These are phyloP conservation scores for Drosophila parvula DNA, from an alignment of 1,140 invertebrate genomes.

Conservation along the genomic window DNA sequence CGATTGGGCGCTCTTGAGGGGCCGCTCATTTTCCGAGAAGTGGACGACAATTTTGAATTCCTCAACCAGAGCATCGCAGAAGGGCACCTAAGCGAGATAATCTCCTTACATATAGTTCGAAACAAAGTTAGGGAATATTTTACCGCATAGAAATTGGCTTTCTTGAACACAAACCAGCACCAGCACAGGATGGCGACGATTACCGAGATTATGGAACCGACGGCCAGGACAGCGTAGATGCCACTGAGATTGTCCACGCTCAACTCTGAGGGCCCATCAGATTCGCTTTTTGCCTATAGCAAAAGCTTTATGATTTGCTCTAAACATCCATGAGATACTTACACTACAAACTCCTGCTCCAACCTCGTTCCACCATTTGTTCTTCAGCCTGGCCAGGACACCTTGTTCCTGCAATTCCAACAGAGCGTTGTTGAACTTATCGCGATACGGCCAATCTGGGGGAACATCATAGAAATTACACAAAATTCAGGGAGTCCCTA, in stretches of 20 bases:
- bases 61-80: conserved; percentile 88
- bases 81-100: conserved; percentile 85
- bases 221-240: conserved; percentile 88
- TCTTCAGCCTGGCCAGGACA: conserved; percentile 90
- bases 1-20: conserved; percentile 71
- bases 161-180: conserved; percentile 69
- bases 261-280: conserved; percentile 64
- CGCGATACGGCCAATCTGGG: conserved; percentile 90
- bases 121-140: too few species aligned
- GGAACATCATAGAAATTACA: not conserved
- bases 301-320: conserved; percentile 40
- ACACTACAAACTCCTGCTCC: conserved; percentile 91
- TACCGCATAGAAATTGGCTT: conserved; percentile 73
- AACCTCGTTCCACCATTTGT: conserved; percentile 96
- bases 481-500: too few species aligned
- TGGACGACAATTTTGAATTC: conserved; percentile 89
- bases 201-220: conserved; percentile 84
- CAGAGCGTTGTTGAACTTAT: conserved; percentile 90
- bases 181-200: conserved; percentile 82
- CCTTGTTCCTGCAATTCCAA: conserved; percentile 93
- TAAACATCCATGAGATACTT: conserved; percentile 7
- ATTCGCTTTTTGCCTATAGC: conserved; percentile 49
- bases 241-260: conserved; percentile 88
- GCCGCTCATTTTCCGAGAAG: conserved; percentile 70
- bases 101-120: not conserved